A percentile compares a stretch with the other conserved stretches of the same genome.
These are phyloP conservation scores for Adelges cooleyi DNA, from an alignment of 1,140 invertebrate species.

Conservation along the genomic window DNA sequence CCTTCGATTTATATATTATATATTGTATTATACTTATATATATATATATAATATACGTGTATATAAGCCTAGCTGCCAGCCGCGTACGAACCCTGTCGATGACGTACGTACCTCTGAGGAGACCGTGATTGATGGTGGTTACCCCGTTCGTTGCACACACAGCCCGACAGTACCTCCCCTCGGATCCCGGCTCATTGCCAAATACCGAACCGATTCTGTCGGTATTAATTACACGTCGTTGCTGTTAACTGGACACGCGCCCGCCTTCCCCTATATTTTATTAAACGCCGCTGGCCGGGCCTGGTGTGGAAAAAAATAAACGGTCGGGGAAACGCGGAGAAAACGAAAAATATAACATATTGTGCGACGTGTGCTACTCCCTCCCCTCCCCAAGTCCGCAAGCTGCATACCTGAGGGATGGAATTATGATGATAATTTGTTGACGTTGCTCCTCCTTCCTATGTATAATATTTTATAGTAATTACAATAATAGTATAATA, in stretches of 20 bases:
- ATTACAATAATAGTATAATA: not conserved
- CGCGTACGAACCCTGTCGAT: constrained; percentile 7
- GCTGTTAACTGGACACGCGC: constrained; percentile 20
- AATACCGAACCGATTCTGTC: constrained; percentile 18
- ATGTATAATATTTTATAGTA: too few relatives aligned
- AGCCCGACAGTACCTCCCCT: not conserved
- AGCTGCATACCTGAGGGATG: too few relatives aligned
- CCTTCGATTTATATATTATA: constrained; percentile 23
- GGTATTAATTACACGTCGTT: constrained; percentile 20
- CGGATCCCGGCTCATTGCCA: not conserved
- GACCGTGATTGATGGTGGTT: constrained; percentile 15
- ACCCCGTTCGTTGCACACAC: not conserved
- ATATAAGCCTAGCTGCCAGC: too few relatives aligned
- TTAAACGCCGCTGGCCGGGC: too few relatives aligned
- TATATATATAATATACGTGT: not conserved
- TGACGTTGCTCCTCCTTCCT: too few relatives aligned
- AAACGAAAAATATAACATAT: too few relatives aligned
- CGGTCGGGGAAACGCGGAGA: too few relatives aligned
- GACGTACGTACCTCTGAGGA: constrained; percentile 15
- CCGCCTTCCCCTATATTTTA: too few relatives aligned
- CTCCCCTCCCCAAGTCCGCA: too few relatives aligned
- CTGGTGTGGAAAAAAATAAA: too few relatives aligned
- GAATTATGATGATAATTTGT: not conserved
- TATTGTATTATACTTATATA: not conserved
- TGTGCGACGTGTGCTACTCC: too few relatives aligned